These are phyloP conservation scores for Isoperla grammatica DNA, from an alignment of 2,888 invertebrate genomes.

Conservation along the genomic window DNA sequence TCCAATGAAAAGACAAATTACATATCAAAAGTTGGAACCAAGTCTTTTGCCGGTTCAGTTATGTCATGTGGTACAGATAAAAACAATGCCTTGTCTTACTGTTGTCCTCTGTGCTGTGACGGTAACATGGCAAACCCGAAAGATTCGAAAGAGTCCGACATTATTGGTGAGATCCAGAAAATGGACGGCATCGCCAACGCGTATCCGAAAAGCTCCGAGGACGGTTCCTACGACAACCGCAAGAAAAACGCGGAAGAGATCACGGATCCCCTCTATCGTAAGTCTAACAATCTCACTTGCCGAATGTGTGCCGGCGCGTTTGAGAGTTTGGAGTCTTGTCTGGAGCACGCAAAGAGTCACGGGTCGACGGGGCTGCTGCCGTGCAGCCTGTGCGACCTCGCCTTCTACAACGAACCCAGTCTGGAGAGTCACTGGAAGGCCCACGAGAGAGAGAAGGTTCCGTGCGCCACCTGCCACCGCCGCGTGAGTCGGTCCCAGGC, in stretches of 20 bases:
- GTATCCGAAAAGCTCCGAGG: background rate
- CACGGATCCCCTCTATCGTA: background rate
- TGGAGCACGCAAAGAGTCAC: conserved; percentile 23
- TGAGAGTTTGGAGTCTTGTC: conserved; percentile 20
- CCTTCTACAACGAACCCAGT: conserved; percentile 20
- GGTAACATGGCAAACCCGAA: conserved; percentile 22
- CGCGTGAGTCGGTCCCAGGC: conserved; percentile 19
- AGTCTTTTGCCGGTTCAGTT: background rate
- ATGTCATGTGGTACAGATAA: background rate
- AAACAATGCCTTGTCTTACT: conserved; percentile 3
- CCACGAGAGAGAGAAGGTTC: conserved; percentile 11
- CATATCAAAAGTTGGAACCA: background rate
- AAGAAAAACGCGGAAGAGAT: background rate
- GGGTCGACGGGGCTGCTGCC: conserved; percentile 22
- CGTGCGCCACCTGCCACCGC: conserved; percentile 22
- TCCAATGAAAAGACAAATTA: too few species aligned
- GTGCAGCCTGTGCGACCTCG: conserved; percentile 25
- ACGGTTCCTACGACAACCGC: background rate
- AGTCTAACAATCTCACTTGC: conserved; percentile 9
- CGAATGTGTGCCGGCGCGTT: conserved; percentile 25
- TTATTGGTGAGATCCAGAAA: background rate
- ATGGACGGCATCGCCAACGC: background rate
- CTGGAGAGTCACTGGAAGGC: conserved; percentile 24
- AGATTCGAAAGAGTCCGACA: background rate
- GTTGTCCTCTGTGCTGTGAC: conserved; percentile 26